Percentiles rank a stretch among this genome's conserved stretches.
Conservation (phyloP, 2,888 invertebrate genomes). For the Unio delphinus region DNA sequence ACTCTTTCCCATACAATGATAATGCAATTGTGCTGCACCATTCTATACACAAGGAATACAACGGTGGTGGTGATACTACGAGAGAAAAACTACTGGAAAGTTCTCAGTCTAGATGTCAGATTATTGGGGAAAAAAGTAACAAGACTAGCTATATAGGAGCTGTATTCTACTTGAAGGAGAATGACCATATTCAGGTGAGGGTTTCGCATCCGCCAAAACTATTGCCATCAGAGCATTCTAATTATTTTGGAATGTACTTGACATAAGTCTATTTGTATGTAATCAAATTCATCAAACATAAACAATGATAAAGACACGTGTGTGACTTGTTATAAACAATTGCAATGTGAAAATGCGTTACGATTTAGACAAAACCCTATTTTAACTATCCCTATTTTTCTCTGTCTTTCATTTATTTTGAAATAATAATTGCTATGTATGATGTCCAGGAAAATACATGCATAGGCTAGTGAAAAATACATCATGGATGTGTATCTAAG, state of each 20-base stretch:
- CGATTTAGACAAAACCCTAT: too few relatives aligned
- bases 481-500: too few relatives aligned
- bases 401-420: too few relatives aligned
- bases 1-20: neutral
- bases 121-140: conserved; percentile 4
- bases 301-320: too few relatives aligned
- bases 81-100: conserved; percentile 18
- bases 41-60: conserved; percentile 5
- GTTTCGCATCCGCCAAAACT: conserved; percentile 9
- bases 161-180: conserved; percentile 14
- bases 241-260: conserved; percentile 20
- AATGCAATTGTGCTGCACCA: conserved; percentile 6
- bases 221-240: conserved; percentile 3
- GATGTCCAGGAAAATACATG: too few relatives aligned
- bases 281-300: too few relatives aligned
- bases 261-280: conserved; percentile 1
- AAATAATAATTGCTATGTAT: too few relatives aligned
- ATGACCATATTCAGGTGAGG: conserved; percentile 10
- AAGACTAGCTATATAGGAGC: conserved; percentile 22
- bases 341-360: too few relatives aligned
- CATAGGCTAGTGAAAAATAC: too few relatives aligned
- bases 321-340: too few relatives aligned
- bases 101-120: conserved; percentile 16
- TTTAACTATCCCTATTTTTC: too few relatives aligned
- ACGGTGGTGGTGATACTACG: conserved; percentile 1